Evolutionary conservation across 2,113 vertebrate species (phyloP), one percentile per base, ranked within the genome.

Genomic region (Ondatra zibethicus): DNA sequence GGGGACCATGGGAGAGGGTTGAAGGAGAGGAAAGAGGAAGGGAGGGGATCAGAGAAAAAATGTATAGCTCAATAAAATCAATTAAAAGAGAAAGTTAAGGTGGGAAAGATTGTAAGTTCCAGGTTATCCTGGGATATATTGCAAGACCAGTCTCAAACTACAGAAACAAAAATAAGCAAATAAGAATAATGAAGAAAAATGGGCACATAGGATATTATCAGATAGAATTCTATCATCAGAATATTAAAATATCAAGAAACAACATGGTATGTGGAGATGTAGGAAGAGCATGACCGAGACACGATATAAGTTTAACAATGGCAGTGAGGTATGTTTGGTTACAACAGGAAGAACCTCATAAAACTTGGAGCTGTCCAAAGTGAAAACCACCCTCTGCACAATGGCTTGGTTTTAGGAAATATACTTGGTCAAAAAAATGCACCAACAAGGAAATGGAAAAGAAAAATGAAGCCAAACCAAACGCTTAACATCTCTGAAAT

Each of bases 391-490:
- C 29, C 3, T 92, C n/a, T 33, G 52, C 39, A n/a, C n/a, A n/a
- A n/a, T 78, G 47, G 76, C 45, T 65, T 66, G 39, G 61, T 36
- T 88, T 88, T 87, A 87, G 42, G 16, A 68, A 85, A 85, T 73
- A 25, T 73, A 13, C 58, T 95, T 25, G 47, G 25, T 50, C 91
- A 95, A 94, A 10, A 11, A 76, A 45, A 96, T 88, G 7, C 31
- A 75, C 45, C 86, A n/a, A 42, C 36, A 52, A 73, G 14, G 27
- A 68, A 81, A 58, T 23, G 21, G 39, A 33, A 47, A 52, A 63
- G 88, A 89, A 6, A 21, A 89, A 10, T 50, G 31, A 86, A 91
- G 91, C 50, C 81, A 92, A 95, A 92, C 55, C 33, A 55, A 89
- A 92, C 65, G 29, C 31, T 93, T 93, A 93, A 25, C 5, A 23